A percentile compares a stretch with the other conserved stretches of the same genome.
phyloP scores from a whole-genome alignment of 2,797 vertebrate genomes.

The Carapus acus region DNA sequence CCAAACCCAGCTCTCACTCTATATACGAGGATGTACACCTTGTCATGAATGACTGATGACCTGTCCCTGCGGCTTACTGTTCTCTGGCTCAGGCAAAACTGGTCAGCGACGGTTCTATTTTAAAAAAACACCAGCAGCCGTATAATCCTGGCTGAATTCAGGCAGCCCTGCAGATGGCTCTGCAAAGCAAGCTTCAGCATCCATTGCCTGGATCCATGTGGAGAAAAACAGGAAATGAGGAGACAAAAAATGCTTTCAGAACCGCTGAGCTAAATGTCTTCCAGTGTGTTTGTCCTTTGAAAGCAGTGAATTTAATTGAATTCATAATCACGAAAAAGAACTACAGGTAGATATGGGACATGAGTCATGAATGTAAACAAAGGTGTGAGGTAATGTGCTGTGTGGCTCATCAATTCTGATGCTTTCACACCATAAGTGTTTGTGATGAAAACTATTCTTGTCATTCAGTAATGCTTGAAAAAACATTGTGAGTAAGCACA shows the following conservation, averaged over 20 bases:
- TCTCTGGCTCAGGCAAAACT: slow-evolving; percentile 34
- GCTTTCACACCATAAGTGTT: slow-evolving; percentile 37
- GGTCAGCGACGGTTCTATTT: slow-evolving; percentile 45
- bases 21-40: no score
- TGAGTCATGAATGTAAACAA: slow-evolving; percentile 41
- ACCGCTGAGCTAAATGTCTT: slow-evolving; percentile 34
- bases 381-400: slow-evolving; percentile 30
- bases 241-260: slow-evolving; percentile 41
- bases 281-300: slow-evolving; percentile 30
- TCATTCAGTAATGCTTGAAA: slow-evolving; percentile 62
- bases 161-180: slow-evolving; percentile 54
- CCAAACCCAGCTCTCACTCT: no score
- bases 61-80: slow-evolving; percentile 12
- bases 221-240: slow-evolving; percentile 35
- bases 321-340: slow-evolving; percentile 39
- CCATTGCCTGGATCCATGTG: slow-evolving; percentile 40
- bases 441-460: slow-evolving; percentile 38
- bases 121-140: slow-evolving; percentile 33
- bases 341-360: slow-evolving; percentile 38
- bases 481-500: slow-evolving; percentile 56
- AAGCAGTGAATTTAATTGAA: slow-evolving; percentile 20
- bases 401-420: slow-evolving; percentile 30
- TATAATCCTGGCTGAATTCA: slow-evolving; percentile 43
- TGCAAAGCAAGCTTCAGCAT: slow-evolving; percentile 43
- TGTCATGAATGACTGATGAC: slow-evolving; percentile 22